Conservation (phyloP, 2,113 vertebrate genomes). For the Bombycilla garrulus region DNA sequence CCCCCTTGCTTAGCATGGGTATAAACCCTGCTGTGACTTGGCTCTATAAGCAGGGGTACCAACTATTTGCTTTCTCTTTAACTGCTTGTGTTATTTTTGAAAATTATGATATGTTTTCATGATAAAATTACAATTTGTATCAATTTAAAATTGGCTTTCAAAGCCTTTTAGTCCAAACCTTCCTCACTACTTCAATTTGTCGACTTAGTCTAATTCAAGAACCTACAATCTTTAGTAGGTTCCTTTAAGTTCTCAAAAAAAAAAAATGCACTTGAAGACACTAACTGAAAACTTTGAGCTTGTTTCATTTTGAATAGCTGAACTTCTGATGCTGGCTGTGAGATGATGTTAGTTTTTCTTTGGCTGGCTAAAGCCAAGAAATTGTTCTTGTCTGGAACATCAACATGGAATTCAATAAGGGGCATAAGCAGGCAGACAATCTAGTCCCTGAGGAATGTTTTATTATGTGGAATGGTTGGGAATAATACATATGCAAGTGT, state of each 20-base stretch:
- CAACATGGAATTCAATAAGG: background rate
- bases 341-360: background rate
- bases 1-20: background rate
- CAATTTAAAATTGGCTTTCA: background rate
- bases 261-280: background rate
- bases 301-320: background rate
- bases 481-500: background rate
- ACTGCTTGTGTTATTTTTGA: background rate
- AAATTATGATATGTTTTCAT: background rate
- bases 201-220: background rate
- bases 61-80: background rate
- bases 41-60: background rate
- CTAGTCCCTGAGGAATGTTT: background rate
- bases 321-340: background rate
- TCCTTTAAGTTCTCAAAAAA: background rate
- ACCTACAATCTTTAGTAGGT: background rate
- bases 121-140: background rate
- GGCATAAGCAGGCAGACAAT: background rate
- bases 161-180: background rate
- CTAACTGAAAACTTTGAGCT: background rate
- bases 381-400: background rate
- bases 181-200: background rate
- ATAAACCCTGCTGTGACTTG: background rate
- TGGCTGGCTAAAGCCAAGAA: background rate
- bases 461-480: background rate